Evolutionary conservation across 2,113 vertebrate genomes (phyloP), one percentile per base, ranked within the genome.

Genomic region (Acrocephalus kingi): DNA sequence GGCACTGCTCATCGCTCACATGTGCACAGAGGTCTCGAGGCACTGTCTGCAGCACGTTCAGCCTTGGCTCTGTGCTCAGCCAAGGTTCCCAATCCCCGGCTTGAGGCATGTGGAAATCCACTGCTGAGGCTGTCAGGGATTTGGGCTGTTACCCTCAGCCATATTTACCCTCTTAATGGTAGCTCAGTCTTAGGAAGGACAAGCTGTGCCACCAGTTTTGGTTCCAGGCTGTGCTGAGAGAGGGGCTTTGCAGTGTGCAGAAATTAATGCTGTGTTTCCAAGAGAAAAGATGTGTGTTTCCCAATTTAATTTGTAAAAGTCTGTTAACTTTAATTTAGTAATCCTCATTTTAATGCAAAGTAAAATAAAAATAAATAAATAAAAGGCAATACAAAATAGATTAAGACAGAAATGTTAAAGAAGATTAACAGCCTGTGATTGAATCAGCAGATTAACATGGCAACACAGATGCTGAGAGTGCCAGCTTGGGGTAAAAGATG

Each of bases 1-100:
- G 1, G 12, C 39, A 15, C 5, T 0, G 1, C 54, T 66, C 31
- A 4, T 27, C 13, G 49, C 2, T 10, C 59, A 33, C 3, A 7
- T 46, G n/a, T 28, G n/a, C 45, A 11, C 46, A 69, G 71, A 77
- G 77, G 46, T 30, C 51, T 62, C 7, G 6, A 82, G 74, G 49
- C 45, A 33, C 68, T 1, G 3, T 51, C 59, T 73, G 68, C 1
- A 3, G 39, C 52, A 39, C 1, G 0, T 85, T 84, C 87, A 37
- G 55, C 0, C 37, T 39, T 39, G 37, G 27, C 59, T 62, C 63
- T 6, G 15, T 10, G 39, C 71, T 82, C 58, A 46, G 88, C 58
- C 73, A 64, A 1, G 6, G 37, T 7, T 93, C 87, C 79, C 71
- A 51, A 0, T 49, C 72, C 83, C 78, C 0, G 3, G 11, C 66